phyloP scores from a whole-genome alignment of 2,113 vertebrate genomes.

The Pavo muticus region DNA sequence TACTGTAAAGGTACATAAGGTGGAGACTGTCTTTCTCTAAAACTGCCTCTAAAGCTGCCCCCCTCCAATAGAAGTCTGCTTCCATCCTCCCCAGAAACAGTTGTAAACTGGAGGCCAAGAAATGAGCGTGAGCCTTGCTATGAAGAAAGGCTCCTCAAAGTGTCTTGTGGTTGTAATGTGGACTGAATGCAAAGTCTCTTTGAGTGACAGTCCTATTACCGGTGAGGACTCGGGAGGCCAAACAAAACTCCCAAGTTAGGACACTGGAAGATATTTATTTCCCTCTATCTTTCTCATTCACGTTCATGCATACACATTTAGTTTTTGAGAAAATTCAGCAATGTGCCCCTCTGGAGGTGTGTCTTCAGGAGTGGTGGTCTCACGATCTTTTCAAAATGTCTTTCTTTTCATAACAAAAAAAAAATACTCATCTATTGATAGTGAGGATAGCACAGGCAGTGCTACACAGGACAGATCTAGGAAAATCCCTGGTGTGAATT shows the following conservation, averaged over 20 bases:
- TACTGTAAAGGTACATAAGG: neutral
- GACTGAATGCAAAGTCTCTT: neutral
- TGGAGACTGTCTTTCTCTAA: neutral
- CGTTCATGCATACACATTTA: neutral
- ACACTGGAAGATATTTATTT: neutral
- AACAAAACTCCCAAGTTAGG: neutral
- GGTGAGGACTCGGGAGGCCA: neutral
- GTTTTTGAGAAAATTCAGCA: neutral
- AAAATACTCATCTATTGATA: neutral
- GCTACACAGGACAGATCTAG: neutral
- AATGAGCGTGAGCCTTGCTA: neutral
- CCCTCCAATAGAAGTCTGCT: neutral
- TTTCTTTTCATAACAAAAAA: neutral
- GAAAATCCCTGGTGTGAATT: neutral
- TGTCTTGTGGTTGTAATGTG: neutral
- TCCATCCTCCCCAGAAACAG: neutral
- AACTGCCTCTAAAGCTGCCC: neutral
- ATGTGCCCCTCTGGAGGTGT: neutral
- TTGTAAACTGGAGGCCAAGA: neutral
- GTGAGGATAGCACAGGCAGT: neutral
- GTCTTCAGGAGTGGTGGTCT: neutral
- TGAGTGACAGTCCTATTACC: neutral
- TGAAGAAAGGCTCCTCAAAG: neutral
- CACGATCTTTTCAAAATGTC: neutral
- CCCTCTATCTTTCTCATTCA: neutral